phyloP scores from a whole-genome alignment of 2,888 invertebrate genomes.

The Elegia similella region DNA sequence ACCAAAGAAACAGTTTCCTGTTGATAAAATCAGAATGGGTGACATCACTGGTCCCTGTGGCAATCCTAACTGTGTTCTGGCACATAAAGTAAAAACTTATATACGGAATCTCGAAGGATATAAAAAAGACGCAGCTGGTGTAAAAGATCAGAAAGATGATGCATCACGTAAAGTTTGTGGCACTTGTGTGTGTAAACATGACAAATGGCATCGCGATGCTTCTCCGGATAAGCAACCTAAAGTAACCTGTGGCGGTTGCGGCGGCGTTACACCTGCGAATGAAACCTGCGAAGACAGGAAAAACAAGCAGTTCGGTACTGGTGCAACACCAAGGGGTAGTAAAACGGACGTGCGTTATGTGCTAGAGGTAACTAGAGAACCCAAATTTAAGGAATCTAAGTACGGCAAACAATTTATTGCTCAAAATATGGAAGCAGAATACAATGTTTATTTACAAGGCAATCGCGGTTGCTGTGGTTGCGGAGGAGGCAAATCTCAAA shows the following conservation, averaged over 20 bases:
- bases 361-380: constrained; percentile 42
- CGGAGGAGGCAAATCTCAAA: background rate
- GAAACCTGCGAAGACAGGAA: constrained; percentile 59
- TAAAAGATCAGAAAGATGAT: constrained; percentile 39
- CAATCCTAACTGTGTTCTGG: constrained; percentile 64
- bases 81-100: constrained; percentile 67
- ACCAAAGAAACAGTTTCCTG: constrained; percentile 49
- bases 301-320: constrained; percentile 47
- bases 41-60: constrained; percentile 74
- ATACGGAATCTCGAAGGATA: constrained; percentile 64
- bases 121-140: constrained; percentile 49
- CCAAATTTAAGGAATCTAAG: constrained; percentile 46
- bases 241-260: constrained; percentile 51
- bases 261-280: constrained; percentile 45
- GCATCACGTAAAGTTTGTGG: constrained; percentile 59
- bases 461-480: background rate
- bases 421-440: background rate
- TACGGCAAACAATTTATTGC: constrained; percentile 38
- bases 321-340: constrained; percentile 48
- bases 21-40: constrained; percentile 70
- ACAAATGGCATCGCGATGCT: constrained; percentile 60
- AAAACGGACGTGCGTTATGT: constrained; percentile 50
- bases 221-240: constrained; percentile 48
- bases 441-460: background rate
- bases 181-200: constrained; percentile 64